These are phyloP conservation scores for Drosophila burlai DNA, from an alignment of 1,140 invertebrate species.

Conservation along the genomic window DNA sequence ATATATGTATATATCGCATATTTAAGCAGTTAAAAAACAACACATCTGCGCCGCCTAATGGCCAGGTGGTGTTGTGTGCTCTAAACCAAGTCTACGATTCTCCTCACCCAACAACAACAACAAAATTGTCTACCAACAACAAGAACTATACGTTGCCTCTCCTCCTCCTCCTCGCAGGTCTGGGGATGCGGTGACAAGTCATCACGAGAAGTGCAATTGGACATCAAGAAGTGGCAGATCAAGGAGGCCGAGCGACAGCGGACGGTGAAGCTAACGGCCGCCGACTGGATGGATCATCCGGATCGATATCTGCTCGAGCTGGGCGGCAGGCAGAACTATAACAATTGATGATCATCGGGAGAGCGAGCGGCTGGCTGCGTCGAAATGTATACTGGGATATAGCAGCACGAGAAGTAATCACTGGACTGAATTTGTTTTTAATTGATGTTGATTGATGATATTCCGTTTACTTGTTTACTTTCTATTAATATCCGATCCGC, in stretches of 20 bases:
- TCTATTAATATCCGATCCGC: constrained; percentile 50
- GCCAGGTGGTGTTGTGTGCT: constrained; percentile 32
- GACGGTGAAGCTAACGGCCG: constrained; percentile 91
- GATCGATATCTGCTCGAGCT: constrained; percentile 94
- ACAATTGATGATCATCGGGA: constrained; percentile 72
- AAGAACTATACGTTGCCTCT: constrained; percentile 54
- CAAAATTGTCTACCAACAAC: constrained; percentile 64
- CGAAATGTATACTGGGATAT: constrained; percentile 41
- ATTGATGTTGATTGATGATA: constrained; percentile 64
- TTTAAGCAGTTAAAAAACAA: constrained; percentile 67
- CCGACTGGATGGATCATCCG: constrained; percentile 96
- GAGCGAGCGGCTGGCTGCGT: constrained; percentile 30
- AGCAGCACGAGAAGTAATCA: constrained; percentile 56
- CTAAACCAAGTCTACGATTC: constrained; percentile 73
- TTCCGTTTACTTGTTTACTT: constrained; percentile 65
- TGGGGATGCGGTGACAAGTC: constrained; percentile 93
- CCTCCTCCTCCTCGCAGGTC: constrained; percentile 86
- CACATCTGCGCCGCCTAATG: constrained; percentile 32
- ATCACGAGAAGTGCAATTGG: constrained; percentile 91
- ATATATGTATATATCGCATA: constrained; percentile 39
- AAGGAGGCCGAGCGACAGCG: constrained; percentile 93
- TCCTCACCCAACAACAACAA: constrained; percentile 33
- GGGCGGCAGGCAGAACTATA: constrained; percentile 92
- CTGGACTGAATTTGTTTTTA: constrained; percentile 79
- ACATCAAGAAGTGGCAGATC: constrained; percentile 96